These are phyloP conservation scores for Balearica regulorum DNA, from an alignment of 2,797 vertebrate genomes.

Conservation along the genomic window DNA sequence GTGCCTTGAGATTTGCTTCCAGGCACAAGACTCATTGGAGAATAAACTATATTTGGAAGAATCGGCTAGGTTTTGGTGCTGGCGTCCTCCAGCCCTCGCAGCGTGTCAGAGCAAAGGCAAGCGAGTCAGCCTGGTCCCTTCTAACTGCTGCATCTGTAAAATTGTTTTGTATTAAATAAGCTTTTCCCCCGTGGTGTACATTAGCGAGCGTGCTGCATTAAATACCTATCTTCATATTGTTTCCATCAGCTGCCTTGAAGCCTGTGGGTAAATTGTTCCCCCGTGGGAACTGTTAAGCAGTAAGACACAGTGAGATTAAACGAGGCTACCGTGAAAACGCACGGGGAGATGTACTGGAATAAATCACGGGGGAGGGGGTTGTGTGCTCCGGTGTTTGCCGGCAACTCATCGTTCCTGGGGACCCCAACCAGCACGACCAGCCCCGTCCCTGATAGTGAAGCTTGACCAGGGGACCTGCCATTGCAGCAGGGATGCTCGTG, in stretches of 20 bases:
- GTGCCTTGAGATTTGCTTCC: background rate
- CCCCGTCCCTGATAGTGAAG: fast-evolving
- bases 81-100: background rate
- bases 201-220: background rate
- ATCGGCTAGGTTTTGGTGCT: background rate
- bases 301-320: constrained; percentile 29
- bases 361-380: background rate
- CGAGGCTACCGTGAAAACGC: background rate
- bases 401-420: background rate
- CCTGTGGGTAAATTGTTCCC: constrained; percentile 40
- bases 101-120: background rate
- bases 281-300: background rate
- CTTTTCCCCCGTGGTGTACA: background rate
- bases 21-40: too few species aligned
- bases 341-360: background rate
- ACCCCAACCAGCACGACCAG: background rate
- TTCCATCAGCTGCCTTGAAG: constrained; percentile 24
- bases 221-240: constrained; percentile 6
- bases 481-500: background rate
- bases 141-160: background rate
- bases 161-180: background rate
- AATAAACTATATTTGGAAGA: too few species aligned
- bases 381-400: background rate
- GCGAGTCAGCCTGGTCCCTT: background rate
- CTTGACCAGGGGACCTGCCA: background rate